phyloP scores from a whole-genome alignment of 2,113 vertebrate genomes.

The Nannobrachium achirus region DNA sequence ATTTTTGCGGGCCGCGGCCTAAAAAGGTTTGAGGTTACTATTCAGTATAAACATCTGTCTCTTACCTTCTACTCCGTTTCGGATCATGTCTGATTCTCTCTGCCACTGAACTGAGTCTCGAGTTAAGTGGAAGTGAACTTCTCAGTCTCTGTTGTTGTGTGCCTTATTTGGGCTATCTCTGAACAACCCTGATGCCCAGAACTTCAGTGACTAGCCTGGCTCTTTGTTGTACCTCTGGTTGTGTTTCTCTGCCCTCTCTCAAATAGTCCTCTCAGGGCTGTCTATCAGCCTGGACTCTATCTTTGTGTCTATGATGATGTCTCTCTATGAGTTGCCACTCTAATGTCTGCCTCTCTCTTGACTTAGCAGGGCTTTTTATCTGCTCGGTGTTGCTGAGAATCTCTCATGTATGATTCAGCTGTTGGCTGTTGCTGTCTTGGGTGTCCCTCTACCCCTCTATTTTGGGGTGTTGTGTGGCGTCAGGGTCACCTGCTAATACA shows the following conservation, averaged over 20 bases:
- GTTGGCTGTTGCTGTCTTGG: slow-evolving; percentile 66
- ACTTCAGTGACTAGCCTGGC: slow-evolving; percentile 2
- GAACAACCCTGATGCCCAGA: too few relatives aligned
- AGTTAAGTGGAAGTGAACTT: slow-evolving; percentile 15
- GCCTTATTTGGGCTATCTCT: slow-evolving; percentile 8
- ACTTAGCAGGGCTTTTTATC: slow-evolving; percentile 43
- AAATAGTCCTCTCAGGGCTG: background rate
- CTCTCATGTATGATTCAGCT: slow-evolving; percentile 49
- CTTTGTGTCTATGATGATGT: background rate
- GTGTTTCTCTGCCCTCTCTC: background rate
- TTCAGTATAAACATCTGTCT: background rate
- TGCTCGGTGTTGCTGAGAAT: background rate
- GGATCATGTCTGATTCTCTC: slow-evolving; percentile 61
- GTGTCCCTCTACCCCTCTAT: slow-evolving; percentile 71
- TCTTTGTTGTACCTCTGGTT: slow-evolving; percentile 10
- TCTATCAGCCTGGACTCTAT: slow-evolving; percentile 19
- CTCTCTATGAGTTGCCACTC: slow-evolving; percentile 15
- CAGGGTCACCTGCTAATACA: slow-evolving; percentile 59
- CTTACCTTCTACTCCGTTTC: slow-evolving; percentile 76
- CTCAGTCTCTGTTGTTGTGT: background rate
- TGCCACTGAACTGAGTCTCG: slow-evolving; percentile 21
- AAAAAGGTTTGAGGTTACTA: too few relatives aligned
- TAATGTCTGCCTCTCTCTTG: slow-evolving; percentile 18
- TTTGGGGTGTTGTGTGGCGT: slow-evolving; percentile 65
- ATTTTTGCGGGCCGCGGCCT: too few relatives aligned